These are phyloP conservation scores for Cairina moschata DNA, from an alignment of 2,113 vertebrate genomes.

Conservation along the genomic window DNA sequence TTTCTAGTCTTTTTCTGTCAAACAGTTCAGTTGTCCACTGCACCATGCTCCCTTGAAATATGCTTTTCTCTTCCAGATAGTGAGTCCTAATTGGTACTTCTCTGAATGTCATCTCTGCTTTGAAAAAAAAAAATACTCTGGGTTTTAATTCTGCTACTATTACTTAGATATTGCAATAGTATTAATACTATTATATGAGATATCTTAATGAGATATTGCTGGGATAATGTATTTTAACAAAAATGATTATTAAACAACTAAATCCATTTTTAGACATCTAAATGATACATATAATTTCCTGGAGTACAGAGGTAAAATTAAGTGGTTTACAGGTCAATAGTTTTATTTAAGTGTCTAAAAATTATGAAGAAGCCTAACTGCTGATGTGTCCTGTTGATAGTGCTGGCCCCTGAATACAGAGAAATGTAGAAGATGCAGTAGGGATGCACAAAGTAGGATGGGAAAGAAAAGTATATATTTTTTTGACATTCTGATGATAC, in stretches of 20 bases:
- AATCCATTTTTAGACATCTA: neutral
- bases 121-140: neutral
- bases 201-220: neutral
- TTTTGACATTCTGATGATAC: neutral
- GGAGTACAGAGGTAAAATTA: neutral
- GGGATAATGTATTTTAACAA: neutral
- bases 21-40: neutral
- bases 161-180: neutral
- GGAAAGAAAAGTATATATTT: neutral
- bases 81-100: neutral
- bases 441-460: neutral
- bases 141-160: neutral
- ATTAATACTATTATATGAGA: too few species aligned
- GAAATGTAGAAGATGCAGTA: neutral
- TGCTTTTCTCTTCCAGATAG: neutral
- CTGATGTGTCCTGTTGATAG: neutral
- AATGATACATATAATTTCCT: neutral
- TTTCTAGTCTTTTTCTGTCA: neutral
- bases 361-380: neutral
- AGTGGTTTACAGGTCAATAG: neutral
- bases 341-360: neutral
- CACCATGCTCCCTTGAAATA: neutral
- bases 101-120: neutral
- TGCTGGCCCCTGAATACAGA: neutral
- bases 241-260: neutral